Conservation (phyloP, 2,797 vertebrate species). For the Helicolenus hilgendorfi region DNA sequence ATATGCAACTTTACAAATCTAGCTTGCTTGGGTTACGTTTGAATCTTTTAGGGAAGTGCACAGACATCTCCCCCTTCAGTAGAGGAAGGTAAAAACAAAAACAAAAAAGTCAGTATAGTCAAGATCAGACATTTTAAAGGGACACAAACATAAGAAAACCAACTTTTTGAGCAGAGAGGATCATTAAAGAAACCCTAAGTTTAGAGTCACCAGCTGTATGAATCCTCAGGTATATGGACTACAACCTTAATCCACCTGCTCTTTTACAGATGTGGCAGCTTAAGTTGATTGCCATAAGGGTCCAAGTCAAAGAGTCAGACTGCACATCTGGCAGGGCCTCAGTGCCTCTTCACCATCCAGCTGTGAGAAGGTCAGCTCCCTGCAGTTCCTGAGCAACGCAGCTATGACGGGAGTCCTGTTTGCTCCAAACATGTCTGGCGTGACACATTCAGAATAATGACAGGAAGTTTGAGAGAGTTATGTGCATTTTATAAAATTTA, state of each 20-base stretch:
- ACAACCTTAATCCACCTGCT: not conserved
- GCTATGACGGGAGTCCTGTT: not conserved
- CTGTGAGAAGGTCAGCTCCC: not conserved
- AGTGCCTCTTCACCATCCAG: not conserved
- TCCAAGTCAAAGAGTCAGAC: constrained; percentile 2
- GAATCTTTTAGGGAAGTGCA: not conserved
- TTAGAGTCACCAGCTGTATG: not conserved
- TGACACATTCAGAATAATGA: not conserved
- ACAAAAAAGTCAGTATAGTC: not conserved
- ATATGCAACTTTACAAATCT: not conserved
- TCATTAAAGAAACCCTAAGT: not conserved
- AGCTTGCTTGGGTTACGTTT: not conserved
- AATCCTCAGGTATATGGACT: not conserved
- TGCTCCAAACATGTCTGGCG: not conserved
- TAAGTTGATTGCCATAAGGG: not conserved
- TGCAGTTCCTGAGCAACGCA: not conserved
- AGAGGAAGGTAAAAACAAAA: not conserved
- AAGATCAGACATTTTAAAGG: not conserved
- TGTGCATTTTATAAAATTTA: not conserved
- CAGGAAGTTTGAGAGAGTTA: not conserved
- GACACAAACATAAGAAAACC: not conserved
- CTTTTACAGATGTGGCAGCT: not conserved
- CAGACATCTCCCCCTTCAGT: not conserved
- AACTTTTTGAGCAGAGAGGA: not conserved
- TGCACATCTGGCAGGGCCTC: constrained; percentile 36